A percentile compares a stretch with the other conserved stretches of the same genome.
These are phyloP conservation scores for Lithobates pipiens DNA, from an alignment of 2,797 vertebrate genomes.

Conservation along the genomic window DNA sequence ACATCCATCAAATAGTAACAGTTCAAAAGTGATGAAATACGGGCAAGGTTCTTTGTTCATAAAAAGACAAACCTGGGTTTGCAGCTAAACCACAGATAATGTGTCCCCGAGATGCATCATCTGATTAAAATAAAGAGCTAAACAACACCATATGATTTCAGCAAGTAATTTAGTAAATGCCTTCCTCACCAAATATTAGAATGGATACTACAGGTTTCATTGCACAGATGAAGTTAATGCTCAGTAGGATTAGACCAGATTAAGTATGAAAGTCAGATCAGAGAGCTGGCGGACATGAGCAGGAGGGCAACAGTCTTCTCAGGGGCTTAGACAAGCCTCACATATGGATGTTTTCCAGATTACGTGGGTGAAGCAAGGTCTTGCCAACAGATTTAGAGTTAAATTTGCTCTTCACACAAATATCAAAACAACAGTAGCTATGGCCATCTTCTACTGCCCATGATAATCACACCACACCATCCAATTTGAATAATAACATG, in stretches of 20 bases:
- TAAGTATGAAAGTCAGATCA: conserved; percentile 84
- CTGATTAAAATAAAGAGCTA: conserved; percentile 83
- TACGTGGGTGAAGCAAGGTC: conserved; percentile 76
- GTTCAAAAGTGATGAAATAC: conserved; percentile 67
- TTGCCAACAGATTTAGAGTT: conserved; percentile 80
- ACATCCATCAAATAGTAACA: not conserved
- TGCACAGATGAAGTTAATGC: conserved; percentile 85
- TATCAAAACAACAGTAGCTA: conserved; percentile 75
- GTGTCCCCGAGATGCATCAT: conserved; percentile 74
- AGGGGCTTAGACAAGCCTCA: conserved; percentile 77
- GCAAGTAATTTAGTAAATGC: conserved; percentile 87
- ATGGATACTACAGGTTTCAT: conserved; percentile 83
- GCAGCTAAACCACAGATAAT: conserved; percentile 76
- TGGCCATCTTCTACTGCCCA: conserved; percentile 70
- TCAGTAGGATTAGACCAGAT: conserved; percentile 85
- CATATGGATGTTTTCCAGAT: conserved; percentile 79
- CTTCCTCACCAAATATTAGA: conserved; percentile 79
- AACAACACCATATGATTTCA: conserved; percentile 82
- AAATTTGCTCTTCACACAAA: conserved; percentile 80
- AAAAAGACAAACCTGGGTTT: conserved; percentile 72
- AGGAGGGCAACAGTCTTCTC: conserved; percentile 77
- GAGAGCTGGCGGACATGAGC: conserved; percentile 76
- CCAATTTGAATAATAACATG: conserved; percentile 68
- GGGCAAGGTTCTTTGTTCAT: conserved; percentile 74
- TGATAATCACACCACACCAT: conserved; percentile 77